A percentile compares a stretch with the other conserved stretches of the same genome.
Evolutionary conservation across 2,113 vertebrate species (phyloP).

Genomic region (Silurus glanis): DNA sequence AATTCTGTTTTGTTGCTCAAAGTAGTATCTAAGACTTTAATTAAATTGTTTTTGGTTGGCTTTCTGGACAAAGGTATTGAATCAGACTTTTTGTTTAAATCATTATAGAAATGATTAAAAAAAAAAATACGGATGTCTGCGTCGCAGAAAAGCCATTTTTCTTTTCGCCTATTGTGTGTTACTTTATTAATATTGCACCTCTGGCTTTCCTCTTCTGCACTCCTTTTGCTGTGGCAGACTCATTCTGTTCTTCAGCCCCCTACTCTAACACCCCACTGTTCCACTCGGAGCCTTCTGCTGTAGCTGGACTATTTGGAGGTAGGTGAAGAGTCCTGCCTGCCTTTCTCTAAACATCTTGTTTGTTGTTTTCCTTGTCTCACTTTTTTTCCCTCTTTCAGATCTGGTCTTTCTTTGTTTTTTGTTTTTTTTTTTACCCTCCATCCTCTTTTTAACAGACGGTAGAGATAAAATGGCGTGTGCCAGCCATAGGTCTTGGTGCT

Average conservation of each 20-base stretch:
- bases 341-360: neutral
- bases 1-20: neutral
- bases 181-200: conserved; percentile 50
- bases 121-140: neutral
- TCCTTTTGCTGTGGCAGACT: conserved; percentile 76
- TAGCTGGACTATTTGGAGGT: conserved; percentile 88
- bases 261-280: conserved; percentile 80
- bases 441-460: neutral
- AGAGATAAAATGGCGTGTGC: neutral
- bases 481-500: neutral
- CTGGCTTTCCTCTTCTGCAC: conserved; percentile 55
- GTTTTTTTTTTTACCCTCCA: neutral
- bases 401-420: neutral
- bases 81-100: neutral
- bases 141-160: neutral
- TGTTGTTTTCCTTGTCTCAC: conserved; percentile 35
- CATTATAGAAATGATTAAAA: too few species aligned
- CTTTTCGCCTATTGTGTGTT: conserved; percentile 7
- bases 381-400: neutral
- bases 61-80: neutral
- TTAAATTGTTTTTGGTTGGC: neutral
- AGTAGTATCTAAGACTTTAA: too few species aligned
- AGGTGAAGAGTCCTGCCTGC: conserved; percentile 61
- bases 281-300: conserved; percentile 77
- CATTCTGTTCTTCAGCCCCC: conserved; percentile 82